phyloP scores from a whole-genome alignment of 2,797 vertebrate genomes.

The Mormyrops boulengeri region DNA sequence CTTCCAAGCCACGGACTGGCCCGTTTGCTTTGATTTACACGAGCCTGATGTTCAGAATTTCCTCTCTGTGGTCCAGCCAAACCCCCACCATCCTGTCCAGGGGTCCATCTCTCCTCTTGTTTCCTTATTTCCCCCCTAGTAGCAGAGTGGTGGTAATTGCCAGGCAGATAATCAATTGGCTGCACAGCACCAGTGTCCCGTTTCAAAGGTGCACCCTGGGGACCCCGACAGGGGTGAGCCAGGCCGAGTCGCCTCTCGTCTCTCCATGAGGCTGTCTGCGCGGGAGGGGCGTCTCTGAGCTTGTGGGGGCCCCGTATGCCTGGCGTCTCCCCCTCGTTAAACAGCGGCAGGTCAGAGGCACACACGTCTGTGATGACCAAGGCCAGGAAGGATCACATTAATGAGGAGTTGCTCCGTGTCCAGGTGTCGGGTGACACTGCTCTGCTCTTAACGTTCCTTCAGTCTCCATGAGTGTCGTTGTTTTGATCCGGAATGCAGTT shows the following conservation, averaged over 20 bases:
- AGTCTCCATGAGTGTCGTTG: background rate
- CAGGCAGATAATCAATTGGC: conserved; percentile 33
- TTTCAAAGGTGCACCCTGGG: conserved; percentile 23
- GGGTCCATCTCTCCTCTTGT: background rate
- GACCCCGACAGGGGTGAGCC: conserved; percentile 21
- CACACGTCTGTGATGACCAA: conserved; percentile 27
- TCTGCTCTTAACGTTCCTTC: background rate
- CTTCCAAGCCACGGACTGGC: background rate
- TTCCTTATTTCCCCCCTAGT: background rate
- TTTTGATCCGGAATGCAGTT: background rate
- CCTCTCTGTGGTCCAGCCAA: background rate
- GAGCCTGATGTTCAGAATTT: background rate
- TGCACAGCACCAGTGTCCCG: conserved; percentile 22
- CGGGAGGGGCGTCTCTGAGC: conserved; percentile 15
- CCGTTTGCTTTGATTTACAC: background rate
- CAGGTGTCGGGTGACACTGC: conserved; percentile 24
- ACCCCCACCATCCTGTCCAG: background rate
- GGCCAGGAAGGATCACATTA: conserved; percentile 45
- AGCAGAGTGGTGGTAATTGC: conserved; percentile 29
- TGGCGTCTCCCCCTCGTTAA: conserved; percentile 60
- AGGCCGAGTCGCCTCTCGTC: conserved; percentile 23
- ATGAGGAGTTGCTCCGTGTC: conserved; percentile 28
- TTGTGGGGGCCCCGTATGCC: conserved; percentile 40
- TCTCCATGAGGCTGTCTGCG: conserved; percentile 22
- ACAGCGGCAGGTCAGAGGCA: conserved; percentile 47